Conservation (phyloP, 2,888 invertebrate genomes). For the Orchestes rusci region DNA sequence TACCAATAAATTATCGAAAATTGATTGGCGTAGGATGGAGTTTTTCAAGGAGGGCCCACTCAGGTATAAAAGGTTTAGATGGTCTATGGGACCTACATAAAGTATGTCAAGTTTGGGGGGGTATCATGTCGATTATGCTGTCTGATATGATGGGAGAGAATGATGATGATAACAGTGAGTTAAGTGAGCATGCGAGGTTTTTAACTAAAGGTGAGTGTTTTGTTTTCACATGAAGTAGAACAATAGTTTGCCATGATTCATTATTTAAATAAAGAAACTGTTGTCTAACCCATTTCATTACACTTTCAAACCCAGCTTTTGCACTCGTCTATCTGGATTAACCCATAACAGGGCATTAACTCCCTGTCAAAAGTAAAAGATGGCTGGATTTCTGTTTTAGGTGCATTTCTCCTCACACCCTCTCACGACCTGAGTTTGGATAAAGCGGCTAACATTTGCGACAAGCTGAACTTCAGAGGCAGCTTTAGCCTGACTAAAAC, state of each 20-base stretch:
- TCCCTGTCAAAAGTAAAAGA: too few species aligned
- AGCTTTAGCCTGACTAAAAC: slow-evolving; percentile 83
- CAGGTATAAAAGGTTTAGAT: slow-evolving; percentile 19
- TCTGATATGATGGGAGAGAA: slow-evolving; percentile 51
- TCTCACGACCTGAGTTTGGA: slow-evolving; percentile 82
- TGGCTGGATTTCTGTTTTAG: slow-evolving; percentile 41
- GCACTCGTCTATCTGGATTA: too few species aligned
- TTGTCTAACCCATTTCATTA: neutral
- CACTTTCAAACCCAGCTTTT: neutral
- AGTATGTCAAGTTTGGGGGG: slow-evolving; percentile 15
- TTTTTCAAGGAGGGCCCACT: slow-evolving; percentile 15
- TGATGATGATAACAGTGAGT: slow-evolving; percentile 71
- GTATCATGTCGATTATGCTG: slow-evolving; percentile 34
- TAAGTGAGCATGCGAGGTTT: slow-evolving; percentile 58
- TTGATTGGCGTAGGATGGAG: slow-evolving; percentile 22
- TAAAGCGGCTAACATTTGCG: slow-evolving; percentile 77
- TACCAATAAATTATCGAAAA: slow-evolving; percentile 28
- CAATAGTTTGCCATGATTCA: too few species aligned
- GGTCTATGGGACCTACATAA: slow-evolving; percentile 9
- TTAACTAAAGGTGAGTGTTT: slow-evolving; percentile 58
- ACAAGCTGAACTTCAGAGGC: slow-evolving; percentile 79
- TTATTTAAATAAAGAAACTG: too few species aligned
- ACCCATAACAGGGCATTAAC: too few species aligned
- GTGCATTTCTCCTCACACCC: slow-evolving; percentile 77
- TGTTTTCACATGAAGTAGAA: too few species aligned